Conservation (phyloP, 2,797 vertebrate species). For the Delichon dasypus region DNA sequence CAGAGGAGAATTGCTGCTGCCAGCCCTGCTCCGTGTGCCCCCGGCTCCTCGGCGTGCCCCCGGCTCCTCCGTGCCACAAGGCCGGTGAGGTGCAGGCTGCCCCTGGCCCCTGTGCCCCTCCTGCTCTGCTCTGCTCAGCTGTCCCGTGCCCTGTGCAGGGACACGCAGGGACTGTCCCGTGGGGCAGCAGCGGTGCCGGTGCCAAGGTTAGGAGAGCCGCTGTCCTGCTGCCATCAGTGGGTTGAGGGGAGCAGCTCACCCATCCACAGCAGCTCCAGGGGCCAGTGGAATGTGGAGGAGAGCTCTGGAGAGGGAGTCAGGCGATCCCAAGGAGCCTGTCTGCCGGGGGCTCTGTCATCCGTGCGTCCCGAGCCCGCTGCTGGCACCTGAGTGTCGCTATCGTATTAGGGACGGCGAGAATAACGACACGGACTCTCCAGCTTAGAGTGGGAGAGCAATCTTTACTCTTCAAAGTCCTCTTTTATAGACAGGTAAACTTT, state of each 20-base stretch:
- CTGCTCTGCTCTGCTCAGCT: not conserved
- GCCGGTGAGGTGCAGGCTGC: not conserved
- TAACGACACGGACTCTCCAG: too few species aligned
- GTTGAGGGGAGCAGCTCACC: not conserved
- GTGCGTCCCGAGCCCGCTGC: not conserved
- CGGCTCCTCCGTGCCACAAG: fast-evolving
- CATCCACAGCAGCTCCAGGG: fast-evolving
- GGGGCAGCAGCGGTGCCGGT: fast-evolving
- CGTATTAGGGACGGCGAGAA: too few species aligned
- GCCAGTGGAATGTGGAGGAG: fast-evolving
- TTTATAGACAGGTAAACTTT: too few species aligned
- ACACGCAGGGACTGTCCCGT: fast-evolving
- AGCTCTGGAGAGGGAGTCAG: not conserved
- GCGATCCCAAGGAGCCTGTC: not conserved
- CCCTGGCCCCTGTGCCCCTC: not conserved
- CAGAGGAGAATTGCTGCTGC: not conserved
- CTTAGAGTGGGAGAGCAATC: too few species aligned
- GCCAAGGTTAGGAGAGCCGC: not conserved
- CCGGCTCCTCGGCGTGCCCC: fast-evolving
- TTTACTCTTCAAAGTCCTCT: too few species aligned
- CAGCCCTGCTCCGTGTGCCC: not conserved
- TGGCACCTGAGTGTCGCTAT: not conserved
- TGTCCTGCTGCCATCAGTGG: not conserved
- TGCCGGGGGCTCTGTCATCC: not conserved
- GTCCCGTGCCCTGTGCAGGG: not conserved